Evolutionary conservation across 2,113 vertebrate genomes (phyloP).

Genomic region (Oreocharis arfaki): DNA sequence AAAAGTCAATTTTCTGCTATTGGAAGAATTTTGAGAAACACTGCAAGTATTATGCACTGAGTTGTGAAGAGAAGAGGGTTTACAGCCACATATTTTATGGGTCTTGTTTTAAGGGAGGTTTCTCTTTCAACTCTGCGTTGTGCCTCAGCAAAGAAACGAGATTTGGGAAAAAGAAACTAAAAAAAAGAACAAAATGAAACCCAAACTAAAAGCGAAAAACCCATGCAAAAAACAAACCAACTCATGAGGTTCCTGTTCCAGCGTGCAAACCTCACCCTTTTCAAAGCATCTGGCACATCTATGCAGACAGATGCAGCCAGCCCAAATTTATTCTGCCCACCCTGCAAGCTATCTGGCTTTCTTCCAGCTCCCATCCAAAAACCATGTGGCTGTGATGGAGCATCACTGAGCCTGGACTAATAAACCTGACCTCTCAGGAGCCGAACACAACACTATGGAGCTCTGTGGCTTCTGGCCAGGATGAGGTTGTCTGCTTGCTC

Average conservation of each 20-base stretch:
- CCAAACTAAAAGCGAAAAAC: not conserved
- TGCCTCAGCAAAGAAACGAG: not conserved
- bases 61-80: not conserved
- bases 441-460: not conserved
- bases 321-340: not conserved
- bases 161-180: not conserved
- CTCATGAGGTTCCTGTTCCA: not conserved
- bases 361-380: constrained; percentile 1
- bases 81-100: not conserved
- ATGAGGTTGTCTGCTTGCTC: not conserved
- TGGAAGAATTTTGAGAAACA: not conserved
- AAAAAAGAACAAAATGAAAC: not conserved
- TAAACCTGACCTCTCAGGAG: not conserved
- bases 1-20: not conserved
- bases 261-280: not conserved
- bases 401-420: not conserved
- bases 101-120: not conserved
- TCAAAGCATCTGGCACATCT: not conserved
- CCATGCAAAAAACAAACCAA: too few relatives aligned
- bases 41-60: not conserved
- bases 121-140: not conserved
- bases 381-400: not conserved
- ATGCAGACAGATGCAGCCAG: not conserved
- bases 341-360: constrained; percentile 20
- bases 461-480: not conserved